Percentiles rank a stretch among this genome's conserved stretches.
phyloP scores from a whole-genome alignment of 2,797 vertebrate species.

The Allobates femoralis region DNA sequence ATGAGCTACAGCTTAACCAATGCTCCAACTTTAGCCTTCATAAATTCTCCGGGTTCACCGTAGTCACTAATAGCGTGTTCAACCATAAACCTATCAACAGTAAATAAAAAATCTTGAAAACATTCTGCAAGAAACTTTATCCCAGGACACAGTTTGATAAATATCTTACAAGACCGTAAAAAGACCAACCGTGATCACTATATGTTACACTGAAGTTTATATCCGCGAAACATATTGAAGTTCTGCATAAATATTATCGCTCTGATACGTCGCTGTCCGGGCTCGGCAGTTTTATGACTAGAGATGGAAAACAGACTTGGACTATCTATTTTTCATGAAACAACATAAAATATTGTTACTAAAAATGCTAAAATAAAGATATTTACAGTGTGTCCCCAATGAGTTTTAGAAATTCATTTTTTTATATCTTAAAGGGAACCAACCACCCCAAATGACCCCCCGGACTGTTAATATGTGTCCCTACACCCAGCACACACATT shows the following conservation, averaged over 20 bases:
- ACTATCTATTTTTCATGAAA: slow-evolving; percentile 44
- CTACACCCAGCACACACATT: too few species aligned
- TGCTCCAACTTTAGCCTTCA: slow-evolving; percentile 29
- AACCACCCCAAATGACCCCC: too few species aligned
- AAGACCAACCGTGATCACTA: slow-evolving; percentile 52
- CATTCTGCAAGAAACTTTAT: slow-evolving; percentile 54
- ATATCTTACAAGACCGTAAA: slow-evolving; percentile 62
- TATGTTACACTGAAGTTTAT: slow-evolving; percentile 40
- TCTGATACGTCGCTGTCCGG: slow-evolving; percentile 43
- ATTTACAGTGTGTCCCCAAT: slow-evolving; percentile 42
- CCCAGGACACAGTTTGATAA: slow-evolving; percentile 50
- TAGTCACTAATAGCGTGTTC: slow-evolving; percentile 54
- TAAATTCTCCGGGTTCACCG: slow-evolving; percentile 29
- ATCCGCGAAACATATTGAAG: slow-evolving; percentile 53
- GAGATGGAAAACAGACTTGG: slow-evolving; percentile 58
- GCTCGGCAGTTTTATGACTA: slow-evolving; percentile 55
- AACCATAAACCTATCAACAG: slow-evolving; percentile 62
- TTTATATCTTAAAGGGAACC: too few species aligned
- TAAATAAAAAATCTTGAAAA: slow-evolving; percentile 59
- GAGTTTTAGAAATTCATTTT: not conserved
- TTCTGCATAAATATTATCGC: slow-evolving; percentile 48
- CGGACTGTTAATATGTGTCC: too few species aligned
- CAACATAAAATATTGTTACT: slow-evolving; percentile 56
- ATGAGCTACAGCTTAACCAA: slow-evolving; percentile 25
- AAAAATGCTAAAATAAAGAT: slow-evolving; percentile 36